Base-by-base conservation (phyloP, 2,113 vertebrate genomes). In the Aegotheles bennettii region DNA sequence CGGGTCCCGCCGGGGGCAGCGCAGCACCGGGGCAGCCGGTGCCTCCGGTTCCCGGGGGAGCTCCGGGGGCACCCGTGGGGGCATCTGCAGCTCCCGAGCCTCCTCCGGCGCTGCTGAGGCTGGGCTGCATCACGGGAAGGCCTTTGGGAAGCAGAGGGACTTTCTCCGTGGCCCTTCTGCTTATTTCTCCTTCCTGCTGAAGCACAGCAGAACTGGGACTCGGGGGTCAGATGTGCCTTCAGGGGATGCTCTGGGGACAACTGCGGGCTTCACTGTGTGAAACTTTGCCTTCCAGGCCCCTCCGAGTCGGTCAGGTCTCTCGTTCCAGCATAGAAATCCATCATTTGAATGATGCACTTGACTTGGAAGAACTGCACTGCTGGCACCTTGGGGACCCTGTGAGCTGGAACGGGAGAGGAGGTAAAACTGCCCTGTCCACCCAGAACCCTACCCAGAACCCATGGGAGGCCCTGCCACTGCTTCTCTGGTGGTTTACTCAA, bases 381-480 rank as follows among this genome's bases (percentile, higher is more conserved):
- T 28, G 64, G 51, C 50, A 38, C 53, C 61, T 73, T 8, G 11
- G 48, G 38, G 43, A 89, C 56, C 36, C 57, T 84, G 77, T 96
- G 93, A 97, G 36, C 70, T 69, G 87, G 4, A 84, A 84, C 65
- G 21, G 94, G 89, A 97, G 90, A 89, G 31, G 59, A 97, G 94
- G 93, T 97, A 95, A 94, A 75, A 61, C 12, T 0, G 2, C 57
- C 73, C 47, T 54, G 85, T 35, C 1, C 56, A 4, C 40, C 24
- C 80, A 23, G 28, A 38, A 45, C 6, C 35, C 69, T 85, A 82
- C 88, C 86, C 74, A 9, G 38, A 78, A 63, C 6, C 91, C 87
- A 8, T 2, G 4, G 1, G 13, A 26, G 78, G 17, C 20, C 61
- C 60, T 71, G 28, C 36, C 56, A 3, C 19, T 14, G 43, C 23